Base-by-base conservation (phyloP, 1,140 invertebrate species). In the Melanaphis sacchari region DNA sequence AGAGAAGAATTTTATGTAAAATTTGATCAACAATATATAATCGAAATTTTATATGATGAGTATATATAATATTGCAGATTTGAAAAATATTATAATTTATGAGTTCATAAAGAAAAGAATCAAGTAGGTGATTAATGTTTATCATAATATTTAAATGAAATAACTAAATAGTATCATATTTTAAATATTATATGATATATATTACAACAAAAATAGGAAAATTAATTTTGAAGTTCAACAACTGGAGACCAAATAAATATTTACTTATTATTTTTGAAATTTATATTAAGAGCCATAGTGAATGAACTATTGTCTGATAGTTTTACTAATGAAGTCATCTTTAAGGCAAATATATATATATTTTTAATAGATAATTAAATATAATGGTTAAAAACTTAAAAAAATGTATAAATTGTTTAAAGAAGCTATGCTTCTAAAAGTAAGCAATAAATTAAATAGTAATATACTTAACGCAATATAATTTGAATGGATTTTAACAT, bases 391-490 rank as follows among this genome's bases (percentile, higher is more conserved):
- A n/a, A 90, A 41, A 66, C 36, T 41, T 21, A 41, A n/a, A 90
- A 41, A 66, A 22, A 41, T 40, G n/a, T 49, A 88, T 31, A 90
- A 90, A 31, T 66, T 90, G 15, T 59, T 59, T 90, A 59, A 15
- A 41, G 54, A 40, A 41, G 54, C 52, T n/a, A 38, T 90, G 24
- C 24, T 90, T 90, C 4, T 41, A 66, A 90, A 49, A 89, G n/a
- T 49, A 89, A 89, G 54, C 4, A 41, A 89, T 89, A 52, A 89
- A 89, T 36, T 49, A 49, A 49, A 49, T 49, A 49, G 18, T 89
- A 89, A 54, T 54, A 40, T 0, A 89, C 22, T 54, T 89, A 54
- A 89, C 8, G 49, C 36, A 87, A 41, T 43, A 46, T n/a, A 18
- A 41, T 40, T 84, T 41, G 15, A 85, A 85, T 43, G 2, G 5